Evolutionary conservation across 2,113 vertebrate species (phyloP), one percentile per base, ranked within the genome.

Genomic region (Phalacrocorax carbo): DNA sequence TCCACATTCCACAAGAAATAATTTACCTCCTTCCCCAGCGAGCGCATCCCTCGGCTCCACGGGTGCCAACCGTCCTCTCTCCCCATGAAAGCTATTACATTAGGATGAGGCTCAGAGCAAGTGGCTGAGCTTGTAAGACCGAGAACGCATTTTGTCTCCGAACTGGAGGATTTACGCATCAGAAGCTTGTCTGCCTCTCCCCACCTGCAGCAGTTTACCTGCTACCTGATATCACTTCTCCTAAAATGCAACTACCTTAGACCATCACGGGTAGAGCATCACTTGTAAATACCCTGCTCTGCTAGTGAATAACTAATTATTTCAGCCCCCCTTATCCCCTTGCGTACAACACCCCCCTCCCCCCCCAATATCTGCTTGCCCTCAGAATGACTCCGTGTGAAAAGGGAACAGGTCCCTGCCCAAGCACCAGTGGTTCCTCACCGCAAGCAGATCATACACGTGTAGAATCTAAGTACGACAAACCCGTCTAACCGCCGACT

Each of bases 161-260:
- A 69, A 40, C 78, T 7, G 70, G 84, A 96, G 96, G 96, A 96
- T 97, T 93, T 82, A 91, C 55, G 93, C 96, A 94, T 96, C 94
- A 96, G 65, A 91, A 95, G 82, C 85, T 86, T 3, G 21, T 38
- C 78, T 88, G 95, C 60, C n/a, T 93, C 81, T 85, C 91, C 93
- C 82, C 95, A 76, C 7, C 86, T 94, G 89, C 65, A 48, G 84
- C 30, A 18, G 11, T 81, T 94, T 38, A 86, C 80, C 93, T 91
- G 84, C 87, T 21, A 38, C 69, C 84, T 84, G 81, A 51, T 25
- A 38, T 3, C 49, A 22, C 57, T 84, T n/a, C 92, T 40, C 78
- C 20, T 5, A 26, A 79, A 64, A 38, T 10, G 7, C 8, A 4
- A 54, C 77, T 25, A 61, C 64, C 58, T 65, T 2, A 7, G 72